These are phyloP conservation scores for Lophochroa leadbeateri DNA, from an alignment of 2,113 vertebrate species.

Conservation along the genomic window DNA sequence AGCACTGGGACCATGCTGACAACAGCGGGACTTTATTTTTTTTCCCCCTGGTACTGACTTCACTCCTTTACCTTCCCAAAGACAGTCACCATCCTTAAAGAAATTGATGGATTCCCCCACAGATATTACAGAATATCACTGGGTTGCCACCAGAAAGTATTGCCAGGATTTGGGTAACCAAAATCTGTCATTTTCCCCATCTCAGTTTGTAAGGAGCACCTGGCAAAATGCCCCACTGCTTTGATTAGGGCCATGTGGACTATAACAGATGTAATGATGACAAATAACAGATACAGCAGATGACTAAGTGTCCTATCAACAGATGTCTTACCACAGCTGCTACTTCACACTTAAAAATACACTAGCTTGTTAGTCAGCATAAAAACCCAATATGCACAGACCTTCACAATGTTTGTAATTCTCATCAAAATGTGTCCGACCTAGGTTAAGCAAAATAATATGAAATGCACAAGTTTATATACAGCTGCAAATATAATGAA, in stretches of 20 bases:
- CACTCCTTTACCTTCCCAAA: background rate
- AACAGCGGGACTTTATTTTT: background rate
- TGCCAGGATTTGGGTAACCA: background rate
- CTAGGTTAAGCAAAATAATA: background rate
- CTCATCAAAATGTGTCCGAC: background rate
- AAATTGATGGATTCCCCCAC: fast-evolving
- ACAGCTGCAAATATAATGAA: background rate
- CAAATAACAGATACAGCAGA: background rate
- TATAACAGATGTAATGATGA: background rate
- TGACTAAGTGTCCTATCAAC: background rate
- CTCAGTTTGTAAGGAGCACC: background rate
- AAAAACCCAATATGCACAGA: background rate
- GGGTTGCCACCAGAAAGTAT: background rate
- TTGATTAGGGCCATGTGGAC: background rate
- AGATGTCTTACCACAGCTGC: background rate
- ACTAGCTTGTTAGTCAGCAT: background rate
- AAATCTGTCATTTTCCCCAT: background rate
- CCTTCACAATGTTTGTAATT: background rate
- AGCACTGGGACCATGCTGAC: background rate
- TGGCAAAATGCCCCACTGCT: background rate
- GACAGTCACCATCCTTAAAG: background rate
- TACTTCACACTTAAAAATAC: background rate
- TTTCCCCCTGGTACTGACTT: background rate
- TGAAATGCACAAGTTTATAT: fast-evolving
- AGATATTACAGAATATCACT: background rate